Base-by-base conservation (phyloP, 2,888 invertebrate species). In the Amiota communis region DNA sequence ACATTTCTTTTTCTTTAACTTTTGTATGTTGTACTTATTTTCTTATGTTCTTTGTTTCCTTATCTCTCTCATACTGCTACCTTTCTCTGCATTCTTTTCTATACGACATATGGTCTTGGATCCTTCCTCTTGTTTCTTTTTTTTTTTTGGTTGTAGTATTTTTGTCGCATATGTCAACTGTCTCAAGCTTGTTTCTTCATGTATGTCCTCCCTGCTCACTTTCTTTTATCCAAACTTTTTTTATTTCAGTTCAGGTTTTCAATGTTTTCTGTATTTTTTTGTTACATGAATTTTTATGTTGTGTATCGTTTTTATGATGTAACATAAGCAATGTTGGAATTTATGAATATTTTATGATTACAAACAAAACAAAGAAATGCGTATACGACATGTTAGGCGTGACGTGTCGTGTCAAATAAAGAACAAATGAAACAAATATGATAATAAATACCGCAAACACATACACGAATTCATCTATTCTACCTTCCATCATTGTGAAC, bases 281-380 rank as follows among this genome's bases (percentile, higher is more conserved):
- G 36, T 36, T 59, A 23, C 59, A 57, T 70, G 70, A 70, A 70
- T 70, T 70, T 70, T 70, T 70, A 70, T 70, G 70, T 53, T 53
- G 67, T 68, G n/a, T 53, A 53, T 68, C 53, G 49, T 20, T 85
- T 78, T 85, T 80, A 84, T 76, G 83, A 77, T 73, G 71, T 15
- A 71, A 72, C 47, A 70, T 59, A 75, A 79, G 81, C 77, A 83
- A 80, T 81, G 76, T 59, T 72, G 84, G 78, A 82, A 84, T 84
- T 84, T 84, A 84, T 84, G 84, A 85, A 84, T 85, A 79, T 85
- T 83, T 83, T 82, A 83, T 85, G 84, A 80, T 83, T 76, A 85
- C 76, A 75, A 49, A 77, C 77, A 71, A 17, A 53, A 36, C 23
- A 63, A 15, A 56, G 17, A 47, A 72, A 49, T 46, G 75, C 85